Evolutionary conservation across 2,888 invertebrate genomes (phyloP).

Genomic region (Amphipyra tragopoginis): DNA sequence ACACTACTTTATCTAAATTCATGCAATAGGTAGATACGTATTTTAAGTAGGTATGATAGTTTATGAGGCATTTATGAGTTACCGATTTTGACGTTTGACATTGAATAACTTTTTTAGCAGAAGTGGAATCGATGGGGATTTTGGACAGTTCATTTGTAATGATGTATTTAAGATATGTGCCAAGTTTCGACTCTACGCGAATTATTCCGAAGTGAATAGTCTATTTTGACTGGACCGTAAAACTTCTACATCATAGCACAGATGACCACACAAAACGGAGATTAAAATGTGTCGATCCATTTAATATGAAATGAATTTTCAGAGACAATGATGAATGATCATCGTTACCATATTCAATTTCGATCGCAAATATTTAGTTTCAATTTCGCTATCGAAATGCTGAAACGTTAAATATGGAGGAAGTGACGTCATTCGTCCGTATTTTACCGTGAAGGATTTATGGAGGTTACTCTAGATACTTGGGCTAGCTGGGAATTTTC

Average conservation of each 20-base stretch:
- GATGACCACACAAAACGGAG: slow-evolving; percentile 30
- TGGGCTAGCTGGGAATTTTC: neutral
- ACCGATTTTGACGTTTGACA: no score
- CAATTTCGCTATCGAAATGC: slow-evolving; percentile 50
- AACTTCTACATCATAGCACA: neutral
- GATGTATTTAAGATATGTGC: no score
- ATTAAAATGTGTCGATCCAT: slow-evolving; percentile 46
- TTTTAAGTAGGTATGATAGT: no score
- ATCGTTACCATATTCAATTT: slow-evolving; percentile 56
- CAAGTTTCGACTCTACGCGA: no score
- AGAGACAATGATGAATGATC: slow-evolving; percentile 61
- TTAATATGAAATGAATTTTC: slow-evolving; percentile 57
- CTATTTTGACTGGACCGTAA: no score
- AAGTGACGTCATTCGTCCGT: slow-evolving; percentile 15
- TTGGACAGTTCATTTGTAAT: no score
- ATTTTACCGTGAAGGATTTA: slow-evolving; percentile 20
- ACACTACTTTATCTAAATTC: no score
- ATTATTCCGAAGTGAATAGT: no score
- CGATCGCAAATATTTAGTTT: slow-evolving; percentile 64
- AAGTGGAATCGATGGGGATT: no score
- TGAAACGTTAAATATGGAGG: slow-evolving; percentile 32
- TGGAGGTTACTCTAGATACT: slow-evolving; percentile 1
- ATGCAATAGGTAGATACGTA: no score
- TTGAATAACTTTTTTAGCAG: no score
- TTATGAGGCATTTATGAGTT: no score